A percentile compares a stretch with the other conserved stretches of the same genome.
These are phyloP conservation scores for Apaloderma vittatum DNA, from an alignment of 2,113 vertebrate genomes.

Conservation along the genomic window DNA sequence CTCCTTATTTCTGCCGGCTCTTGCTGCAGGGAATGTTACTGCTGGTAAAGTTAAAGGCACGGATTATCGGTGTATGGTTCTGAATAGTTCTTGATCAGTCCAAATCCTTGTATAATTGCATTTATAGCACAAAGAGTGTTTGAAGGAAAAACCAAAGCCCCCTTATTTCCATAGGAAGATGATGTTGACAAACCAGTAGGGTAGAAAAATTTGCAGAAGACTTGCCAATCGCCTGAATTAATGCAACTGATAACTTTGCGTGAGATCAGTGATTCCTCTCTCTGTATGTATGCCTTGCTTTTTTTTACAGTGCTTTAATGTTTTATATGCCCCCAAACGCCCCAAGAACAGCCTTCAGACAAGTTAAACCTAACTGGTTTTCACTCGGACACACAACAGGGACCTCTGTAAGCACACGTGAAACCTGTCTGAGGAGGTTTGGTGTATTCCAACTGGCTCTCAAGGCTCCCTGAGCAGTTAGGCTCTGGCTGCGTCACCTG, in stretches of 20 bases:
- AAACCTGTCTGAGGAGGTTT: neutral
- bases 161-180: neutral
- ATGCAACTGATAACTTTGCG: neutral
- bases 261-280: neutral
- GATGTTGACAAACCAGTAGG: neutral
- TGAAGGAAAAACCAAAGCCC: accelerated
- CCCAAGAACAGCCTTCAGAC: neutral
- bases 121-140: neutral
- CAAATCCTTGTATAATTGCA: neutral
- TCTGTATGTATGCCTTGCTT: neutral
- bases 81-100: neutral
- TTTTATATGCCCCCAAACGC: neutral
- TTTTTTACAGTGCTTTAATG: neutral
- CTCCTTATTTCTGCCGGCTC: neutral
- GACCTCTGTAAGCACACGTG: accelerated
- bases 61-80: neutral
- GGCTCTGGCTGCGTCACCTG: neutral
- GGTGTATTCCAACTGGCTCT: neutral
- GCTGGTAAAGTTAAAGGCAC: neutral
- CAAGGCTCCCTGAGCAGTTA: neutral
- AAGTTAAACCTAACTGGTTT: neutral
- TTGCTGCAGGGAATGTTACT: neutral
- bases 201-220: neutral
- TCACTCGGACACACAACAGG: neutral
- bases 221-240: neutral